phyloP scores from a whole-genome alignment of 2,888 invertebrate genomes.

The Siphonodentalium dalli region DNA sequence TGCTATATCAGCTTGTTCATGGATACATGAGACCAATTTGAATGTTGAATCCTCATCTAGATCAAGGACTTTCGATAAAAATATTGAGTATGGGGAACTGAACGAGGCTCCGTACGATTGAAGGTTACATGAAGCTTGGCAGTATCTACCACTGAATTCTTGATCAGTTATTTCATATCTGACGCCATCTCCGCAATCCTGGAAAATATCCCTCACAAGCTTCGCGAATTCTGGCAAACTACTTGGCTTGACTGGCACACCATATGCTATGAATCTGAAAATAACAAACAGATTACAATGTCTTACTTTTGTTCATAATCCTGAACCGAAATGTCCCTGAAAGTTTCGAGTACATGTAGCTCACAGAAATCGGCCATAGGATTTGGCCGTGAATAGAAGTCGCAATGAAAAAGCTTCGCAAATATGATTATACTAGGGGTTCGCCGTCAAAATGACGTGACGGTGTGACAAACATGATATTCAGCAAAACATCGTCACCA shows the following conservation, averaged over 20 bases:
- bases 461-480: too few species aligned
- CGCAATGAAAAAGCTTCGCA: too few species aligned
- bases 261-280: conserved; percentile 53
- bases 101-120: conserved; percentile 45
- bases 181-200: conserved; percentile 40
- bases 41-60: conserved; percentile 32
- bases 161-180: conserved; percentile 44
- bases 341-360: too few species aligned
- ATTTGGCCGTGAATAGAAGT: too few species aligned
- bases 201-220: conserved; percentile 42
- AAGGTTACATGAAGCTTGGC: conserved; percentile 55
- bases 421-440: too few species aligned
- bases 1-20: conserved; percentile 37
- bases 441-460: too few species aligned
- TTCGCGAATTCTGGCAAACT: conserved; percentile 41
- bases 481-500: too few species aligned
- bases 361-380: too few species aligned
- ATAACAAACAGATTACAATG: neutral
- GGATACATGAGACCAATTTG: too few species aligned
- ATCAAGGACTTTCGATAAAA: conserved; percentile 28
- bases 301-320: too few species aligned
- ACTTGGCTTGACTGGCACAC: conserved; percentile 36
- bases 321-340: too few species aligned
- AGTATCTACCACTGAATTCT: conserved; percentile 53
- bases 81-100: conserved; percentile 43